These are phyloP conservation scores for Gobionotothen gibberifrons DNA, from an alignment of 2,797 vertebrate species.

Conservation along the genomic window DNA sequence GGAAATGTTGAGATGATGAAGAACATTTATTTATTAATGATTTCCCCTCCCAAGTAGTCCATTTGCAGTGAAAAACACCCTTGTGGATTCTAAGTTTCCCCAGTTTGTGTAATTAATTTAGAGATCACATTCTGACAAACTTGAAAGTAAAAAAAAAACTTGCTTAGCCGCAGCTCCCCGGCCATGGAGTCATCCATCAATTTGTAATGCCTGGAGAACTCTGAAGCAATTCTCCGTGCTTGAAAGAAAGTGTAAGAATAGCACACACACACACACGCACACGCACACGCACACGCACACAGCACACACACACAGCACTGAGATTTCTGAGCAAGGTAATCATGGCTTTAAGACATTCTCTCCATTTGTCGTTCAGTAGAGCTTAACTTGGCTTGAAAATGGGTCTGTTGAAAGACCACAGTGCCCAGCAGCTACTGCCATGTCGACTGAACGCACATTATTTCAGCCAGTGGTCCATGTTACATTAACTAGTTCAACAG, in stretches of 20 bases:
- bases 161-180: conserved; percentile 25
- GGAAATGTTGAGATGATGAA: conserved; percentile 31
- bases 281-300: conserved; percentile 18
- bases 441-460: conserved; percentile 31
- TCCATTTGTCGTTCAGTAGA: conserved; percentile 63
- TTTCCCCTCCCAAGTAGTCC: neutral
- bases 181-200: conserved; percentile 51
- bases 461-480: conserved; percentile 17
- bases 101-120: conserved; percentile 44
- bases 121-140: conserved; percentile 41
- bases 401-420: conserved; percentile 27
- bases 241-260: conserved; percentile 49
- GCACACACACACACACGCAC: conserved; percentile 10
- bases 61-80: conserved; percentile 26
- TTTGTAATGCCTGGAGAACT: conserved; percentile 57
- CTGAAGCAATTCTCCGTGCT: conserved; percentile 53
- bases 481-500: conserved; percentile 17
- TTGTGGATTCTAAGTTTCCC: conserved; percentile 20
- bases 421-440: conserved; percentile 23
- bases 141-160: conserved; percentile 25
- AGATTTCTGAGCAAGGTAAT: conserved; percentile 48
- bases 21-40: conserved; percentile 23
- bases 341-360: conserved; percentile 52
- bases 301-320: neutral
- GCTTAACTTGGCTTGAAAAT: conserved; percentile 47